phyloP scores from a whole-genome alignment of 2,888 invertebrate genomes.

The Creontiades dilutus region DNA sequence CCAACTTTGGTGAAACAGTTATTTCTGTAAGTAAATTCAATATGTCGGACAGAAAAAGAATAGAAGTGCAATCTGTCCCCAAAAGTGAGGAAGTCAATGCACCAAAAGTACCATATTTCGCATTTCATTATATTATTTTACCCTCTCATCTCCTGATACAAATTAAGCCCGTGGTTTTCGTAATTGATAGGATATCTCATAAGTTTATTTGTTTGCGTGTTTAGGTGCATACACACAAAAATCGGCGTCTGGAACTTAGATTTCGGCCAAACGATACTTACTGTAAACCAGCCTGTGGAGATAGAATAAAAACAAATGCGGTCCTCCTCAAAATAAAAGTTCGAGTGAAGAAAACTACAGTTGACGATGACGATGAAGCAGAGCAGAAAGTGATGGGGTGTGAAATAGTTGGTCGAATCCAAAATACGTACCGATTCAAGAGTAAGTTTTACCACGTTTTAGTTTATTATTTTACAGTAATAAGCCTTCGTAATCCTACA shows the following conservation, averaged over 20 bases:
- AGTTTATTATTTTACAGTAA: no score
- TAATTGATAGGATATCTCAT: no score
- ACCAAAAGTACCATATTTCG: no score
- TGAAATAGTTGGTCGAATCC: slow-evolving; percentile 80
- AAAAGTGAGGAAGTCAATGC: no score
- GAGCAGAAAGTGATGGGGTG: slow-evolving; percentile 79
- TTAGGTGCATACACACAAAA: slow-evolving; percentile 81
- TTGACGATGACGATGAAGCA: slow-evolving; percentile 68
- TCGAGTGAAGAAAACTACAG: slow-evolving; percentile 79
- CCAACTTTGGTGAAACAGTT: no score
- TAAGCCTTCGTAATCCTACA: no score
- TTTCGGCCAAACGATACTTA: slow-evolving; percentile 91
- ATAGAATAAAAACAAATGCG: slow-evolving; percentile 83
- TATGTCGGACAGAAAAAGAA: no score
- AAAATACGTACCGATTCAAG: slow-evolving; percentile 83
- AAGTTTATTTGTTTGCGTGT: background rate
- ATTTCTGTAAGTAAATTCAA: no score
- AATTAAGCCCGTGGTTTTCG: no score
- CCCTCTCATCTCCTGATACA: no score
- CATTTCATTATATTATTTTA: no score
- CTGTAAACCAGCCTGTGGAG: slow-evolving; percentile 88
- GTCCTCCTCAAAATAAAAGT: slow-evolving; percentile 87
- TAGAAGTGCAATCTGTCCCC: no score
- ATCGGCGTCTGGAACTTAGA: slow-evolving; percentile 85
- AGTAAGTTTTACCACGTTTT: slow-evolving; percentile 78